Evolutionary conservation across 2,113 vertebrate genomes (phyloP).

Genomic region (Budorcas taxicolor): DNA sequence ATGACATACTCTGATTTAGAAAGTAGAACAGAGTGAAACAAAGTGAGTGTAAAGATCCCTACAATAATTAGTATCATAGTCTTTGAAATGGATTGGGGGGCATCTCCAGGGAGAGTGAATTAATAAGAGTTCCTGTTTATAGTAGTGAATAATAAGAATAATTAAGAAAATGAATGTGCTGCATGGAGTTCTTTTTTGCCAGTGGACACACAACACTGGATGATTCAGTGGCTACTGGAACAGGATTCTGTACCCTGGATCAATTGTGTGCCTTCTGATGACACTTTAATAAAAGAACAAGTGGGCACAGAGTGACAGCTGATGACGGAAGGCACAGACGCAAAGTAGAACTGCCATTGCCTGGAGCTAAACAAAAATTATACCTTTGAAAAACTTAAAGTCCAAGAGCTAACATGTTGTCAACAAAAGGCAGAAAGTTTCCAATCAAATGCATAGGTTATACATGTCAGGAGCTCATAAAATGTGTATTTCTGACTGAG

Average conservation of each 20-base stretch:
- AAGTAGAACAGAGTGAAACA: neutral
- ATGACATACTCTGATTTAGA: neutral
- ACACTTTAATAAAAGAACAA: constrained; percentile 20
- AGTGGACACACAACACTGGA: neutral
- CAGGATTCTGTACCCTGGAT: neutral
- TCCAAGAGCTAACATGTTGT: neutral
- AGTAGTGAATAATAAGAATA: neutral
- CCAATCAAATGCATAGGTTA: neutral
- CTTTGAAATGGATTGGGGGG: neutral
- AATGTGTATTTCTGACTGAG: neutral
- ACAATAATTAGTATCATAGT: neutral
- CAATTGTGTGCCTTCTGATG: neutral
- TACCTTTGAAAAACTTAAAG: neutral
- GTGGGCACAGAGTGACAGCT: neutral
- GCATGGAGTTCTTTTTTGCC: neutral
- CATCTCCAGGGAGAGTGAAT: neutral
- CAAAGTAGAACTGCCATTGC: neutral
- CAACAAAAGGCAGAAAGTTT: neutral
- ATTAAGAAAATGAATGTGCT: neutral
- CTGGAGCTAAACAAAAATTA: constrained; percentile 23
- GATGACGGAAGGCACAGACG: neutral
- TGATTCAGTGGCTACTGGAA: neutral
- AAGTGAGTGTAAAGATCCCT: neutral
- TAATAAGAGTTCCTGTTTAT: neutral
- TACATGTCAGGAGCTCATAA: neutral